These are phyloP conservation scores for Amblyteles armatorius DNA, from an alignment of 2,888 invertebrate genomes.

Conservation along the genomic window DNA sequence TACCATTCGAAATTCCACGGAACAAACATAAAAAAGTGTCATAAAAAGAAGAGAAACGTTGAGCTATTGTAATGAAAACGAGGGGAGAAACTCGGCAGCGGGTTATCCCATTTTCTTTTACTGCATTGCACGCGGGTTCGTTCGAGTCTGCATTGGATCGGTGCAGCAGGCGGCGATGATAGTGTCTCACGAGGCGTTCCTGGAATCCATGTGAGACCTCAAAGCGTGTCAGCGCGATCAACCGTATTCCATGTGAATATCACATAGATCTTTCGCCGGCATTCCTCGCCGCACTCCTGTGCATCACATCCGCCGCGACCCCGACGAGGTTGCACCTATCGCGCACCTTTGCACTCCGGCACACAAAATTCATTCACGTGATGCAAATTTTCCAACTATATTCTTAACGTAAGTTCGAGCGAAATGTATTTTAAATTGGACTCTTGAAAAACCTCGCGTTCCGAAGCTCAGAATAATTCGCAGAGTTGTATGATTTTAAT, in stretches of 20 bases:
- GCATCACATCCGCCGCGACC: background rate
- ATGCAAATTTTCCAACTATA: background rate
- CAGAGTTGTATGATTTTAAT: background rate
- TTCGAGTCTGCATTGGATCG: slow-evolving; percentile 7
- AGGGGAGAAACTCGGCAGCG: slow-evolving; percentile 2
- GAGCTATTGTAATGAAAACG: slow-evolving; percentile 28
- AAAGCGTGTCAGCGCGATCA: slow-evolving; percentile 22
- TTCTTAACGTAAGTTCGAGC: background rate
- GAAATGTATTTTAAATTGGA: slow-evolving; percentile 9
- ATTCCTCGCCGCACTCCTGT: background rate
- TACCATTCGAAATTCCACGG: background rate
- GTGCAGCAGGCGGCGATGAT: background rate
- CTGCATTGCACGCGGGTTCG: background rate
- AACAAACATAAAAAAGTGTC: background rate
- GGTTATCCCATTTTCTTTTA: slow-evolving; percentile 35
- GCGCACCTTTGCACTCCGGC: background rate
- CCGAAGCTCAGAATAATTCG: background rate
- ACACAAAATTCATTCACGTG: background rate
- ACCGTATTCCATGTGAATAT: slow-evolving; percentile 39
- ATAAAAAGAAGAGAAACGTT: background rate
- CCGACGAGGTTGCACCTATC: background rate
- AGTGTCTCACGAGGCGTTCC: slow-evolving; percentile 33
- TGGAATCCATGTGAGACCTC: slow-evolving; percentile 21
- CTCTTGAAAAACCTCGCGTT: background rate
- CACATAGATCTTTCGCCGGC: slow-evolving; percentile 20